Percentiles rank a stretch among this genome's conserved stretches.
These are phyloP conservation scores for Notodromas monacha DNA, from an alignment of 2,888 invertebrate genomes.

Conservation along the genomic window DNA sequence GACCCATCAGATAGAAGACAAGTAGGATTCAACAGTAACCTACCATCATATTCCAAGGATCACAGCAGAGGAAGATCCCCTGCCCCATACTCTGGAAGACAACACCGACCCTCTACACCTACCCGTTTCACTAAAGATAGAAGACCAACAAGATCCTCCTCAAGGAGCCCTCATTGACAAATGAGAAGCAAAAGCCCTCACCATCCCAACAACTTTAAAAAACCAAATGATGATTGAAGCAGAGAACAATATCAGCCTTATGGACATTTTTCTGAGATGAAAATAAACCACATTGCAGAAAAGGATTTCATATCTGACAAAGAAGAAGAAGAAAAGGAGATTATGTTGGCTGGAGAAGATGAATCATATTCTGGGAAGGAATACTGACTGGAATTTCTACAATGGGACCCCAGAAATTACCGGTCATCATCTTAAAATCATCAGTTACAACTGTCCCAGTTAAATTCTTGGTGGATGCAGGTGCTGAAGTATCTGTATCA, in stretches of 20 bases:
- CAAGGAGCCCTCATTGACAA: constrained; percentile 4
- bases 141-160: constrained; percentile 2
- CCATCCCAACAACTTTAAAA: constrained; percentile 2
- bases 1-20: constrained; percentile 2
- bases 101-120: constrained; percentile 4
- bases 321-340: constrained; percentile 4
- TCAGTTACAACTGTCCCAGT: constrained; percentile 4
- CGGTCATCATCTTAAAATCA: constrained; percentile 1
- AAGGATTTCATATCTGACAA: constrained; percentile 4
- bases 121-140: constrained; percentile 1
- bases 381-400: constrained; percentile 4
- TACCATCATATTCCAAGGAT: constrained; percentile 2
- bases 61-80: constrained; percentile 4
- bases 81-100: constrained; percentile 4
- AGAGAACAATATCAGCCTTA: constrained; percentile 4
- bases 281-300: constrained; percentile 1
- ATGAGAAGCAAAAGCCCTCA: constrained; percentile 4
- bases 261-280: constrained; percentile 1
- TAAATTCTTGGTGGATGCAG: constrained; percentile 4
- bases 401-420: constrained; percentile 2
- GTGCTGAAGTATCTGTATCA: constrained; percentile 2
- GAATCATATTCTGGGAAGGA: not conserved
- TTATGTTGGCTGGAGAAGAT: constrained; percentile 1
- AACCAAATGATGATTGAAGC: constrained; percentile 1
- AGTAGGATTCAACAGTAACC: constrained; percentile 4